These are phyloP conservation scores for Microdon myrmicae DNA, from an alignment of 2,888 invertebrate species.

Conservation along the genomic window DNA sequence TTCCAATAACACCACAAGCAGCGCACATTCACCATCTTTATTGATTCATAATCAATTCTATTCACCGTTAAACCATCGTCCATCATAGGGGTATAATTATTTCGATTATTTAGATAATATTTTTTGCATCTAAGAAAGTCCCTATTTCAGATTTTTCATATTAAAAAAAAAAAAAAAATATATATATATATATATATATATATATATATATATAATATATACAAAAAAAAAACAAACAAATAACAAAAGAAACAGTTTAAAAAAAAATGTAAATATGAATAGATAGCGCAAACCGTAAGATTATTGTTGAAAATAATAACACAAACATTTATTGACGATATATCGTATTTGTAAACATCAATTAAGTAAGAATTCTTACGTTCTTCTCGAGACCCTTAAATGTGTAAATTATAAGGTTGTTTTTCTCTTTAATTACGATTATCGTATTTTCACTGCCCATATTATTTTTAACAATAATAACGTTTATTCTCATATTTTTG, in stretches of 20 bases:
- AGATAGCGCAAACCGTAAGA: no score
- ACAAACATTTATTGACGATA: no score
- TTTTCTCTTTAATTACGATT: no score
- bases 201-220: slow-evolving; percentile 31
- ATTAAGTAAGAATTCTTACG: no score
- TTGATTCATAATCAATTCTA: slow-evolving; percentile 58
- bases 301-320: no score
- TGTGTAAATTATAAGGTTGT: no score
- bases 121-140: slow-evolving; percentile 59
- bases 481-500: slow-evolving; percentile 18
- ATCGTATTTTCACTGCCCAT: no score
- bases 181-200: slow-evolving; percentile 31
- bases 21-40: slow-evolving; percentile 38
- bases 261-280: slow-evolving; percentile 40
- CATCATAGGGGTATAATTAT: slow-evolving; percentile 65
- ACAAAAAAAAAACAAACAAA: slow-evolving; percentile 30
- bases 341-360: no score
- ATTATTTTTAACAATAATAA: slow-evolving; percentile 26
- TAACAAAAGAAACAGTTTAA: slow-evolving; percentile 30
- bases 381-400: no score
- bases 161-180: slow-evolving; percentile 2
- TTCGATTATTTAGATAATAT: slow-evolving; percentile 63
- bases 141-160: slow-evolving; percentile 22
- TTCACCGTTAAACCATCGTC: slow-evolving; percentile 63
- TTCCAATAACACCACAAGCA: slow-evolving; percentile 53